Evolutionary conservation across 2,888 invertebrate species (phyloP).

Genomic region (Anoncus sp.): DNA sequence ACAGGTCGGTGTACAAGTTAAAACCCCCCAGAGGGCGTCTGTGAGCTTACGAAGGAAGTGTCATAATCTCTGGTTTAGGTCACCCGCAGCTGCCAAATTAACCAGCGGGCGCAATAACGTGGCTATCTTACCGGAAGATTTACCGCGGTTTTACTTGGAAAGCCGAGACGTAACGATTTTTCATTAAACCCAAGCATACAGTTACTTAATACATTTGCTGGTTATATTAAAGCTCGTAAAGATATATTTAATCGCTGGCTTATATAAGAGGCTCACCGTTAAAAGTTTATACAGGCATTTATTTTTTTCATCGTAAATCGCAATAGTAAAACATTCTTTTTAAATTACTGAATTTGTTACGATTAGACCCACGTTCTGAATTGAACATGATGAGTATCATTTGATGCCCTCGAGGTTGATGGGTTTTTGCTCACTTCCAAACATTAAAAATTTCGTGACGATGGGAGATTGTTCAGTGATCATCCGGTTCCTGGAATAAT

Average conservation of each 20-base stretch:
- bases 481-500: constrained; percentile 26
- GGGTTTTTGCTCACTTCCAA: background rate
- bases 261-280: background rate
- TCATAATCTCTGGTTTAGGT: constrained; percentile 74
- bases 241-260: constrained; percentile 25
- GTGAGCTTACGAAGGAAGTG: constrained; percentile 61
- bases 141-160: constrained; percentile 34
- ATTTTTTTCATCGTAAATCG: background rate
- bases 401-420: background rate
- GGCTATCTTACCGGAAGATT: constrained; percentile 54
- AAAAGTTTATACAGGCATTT: constrained; percentile 4
- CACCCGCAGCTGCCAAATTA: constrained; percentile 76
- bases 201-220: constrained; percentile 27
- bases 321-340: too few species aligned
- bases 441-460: background rate
- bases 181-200: constrained; percentile 44
- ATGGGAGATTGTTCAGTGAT: constrained; percentile 11
- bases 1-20: constrained; percentile 14
- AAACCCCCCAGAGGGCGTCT: constrained; percentile 25
- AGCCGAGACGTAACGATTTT: constrained; percentile 35
- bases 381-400: background rate
- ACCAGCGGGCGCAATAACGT: constrained; percentile 53
- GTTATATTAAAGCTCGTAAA: constrained; percentile 47
- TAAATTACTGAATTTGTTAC: background rate
- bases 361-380: background rate